Conservation (phyloP, 2,888 invertebrate genomes). For the Timema podura region DNA sequence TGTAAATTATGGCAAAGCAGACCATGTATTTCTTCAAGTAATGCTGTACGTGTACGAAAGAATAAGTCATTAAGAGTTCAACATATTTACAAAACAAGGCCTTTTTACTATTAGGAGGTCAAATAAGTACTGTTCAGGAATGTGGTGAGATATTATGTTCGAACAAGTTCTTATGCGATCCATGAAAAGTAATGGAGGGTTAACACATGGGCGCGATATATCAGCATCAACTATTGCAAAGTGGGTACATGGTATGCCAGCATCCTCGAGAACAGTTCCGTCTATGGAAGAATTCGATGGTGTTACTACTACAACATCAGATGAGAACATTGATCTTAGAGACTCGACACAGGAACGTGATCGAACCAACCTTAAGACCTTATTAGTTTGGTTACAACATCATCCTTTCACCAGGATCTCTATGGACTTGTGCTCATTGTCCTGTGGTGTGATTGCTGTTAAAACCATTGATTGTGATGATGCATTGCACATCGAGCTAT, state of each 20-base stretch:
- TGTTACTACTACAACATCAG: background rate
- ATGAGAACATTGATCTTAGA: conserved; percentile 3
- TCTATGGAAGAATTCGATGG: conserved; percentile 1
- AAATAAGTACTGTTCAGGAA: background rate
- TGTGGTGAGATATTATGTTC: background rate
- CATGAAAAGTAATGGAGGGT: background rate
- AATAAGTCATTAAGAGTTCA: background rate
- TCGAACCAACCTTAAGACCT: background rate
- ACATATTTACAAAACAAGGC: background rate
- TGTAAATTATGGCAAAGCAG: conserved; percentile 5
- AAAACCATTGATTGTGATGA: background rate
- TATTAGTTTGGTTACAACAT: background rate
- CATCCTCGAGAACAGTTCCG: background rate
- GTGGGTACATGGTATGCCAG: background rate
- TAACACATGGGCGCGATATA: background rate
- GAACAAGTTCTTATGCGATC: background rate
- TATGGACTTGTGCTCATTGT: background rate
- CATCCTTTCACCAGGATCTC: background rate
- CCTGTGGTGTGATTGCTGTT: conserved; percentile 1
- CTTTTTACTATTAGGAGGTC: background rate
- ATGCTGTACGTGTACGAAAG: background rate
- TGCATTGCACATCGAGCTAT: background rate
- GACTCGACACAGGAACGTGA: background rate
- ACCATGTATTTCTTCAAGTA: background rate
- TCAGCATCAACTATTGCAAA: conserved; percentile 7